Base-by-base conservation (phyloP, 2,888 invertebrate genomes). In the Lasius platythorax region DNA sequence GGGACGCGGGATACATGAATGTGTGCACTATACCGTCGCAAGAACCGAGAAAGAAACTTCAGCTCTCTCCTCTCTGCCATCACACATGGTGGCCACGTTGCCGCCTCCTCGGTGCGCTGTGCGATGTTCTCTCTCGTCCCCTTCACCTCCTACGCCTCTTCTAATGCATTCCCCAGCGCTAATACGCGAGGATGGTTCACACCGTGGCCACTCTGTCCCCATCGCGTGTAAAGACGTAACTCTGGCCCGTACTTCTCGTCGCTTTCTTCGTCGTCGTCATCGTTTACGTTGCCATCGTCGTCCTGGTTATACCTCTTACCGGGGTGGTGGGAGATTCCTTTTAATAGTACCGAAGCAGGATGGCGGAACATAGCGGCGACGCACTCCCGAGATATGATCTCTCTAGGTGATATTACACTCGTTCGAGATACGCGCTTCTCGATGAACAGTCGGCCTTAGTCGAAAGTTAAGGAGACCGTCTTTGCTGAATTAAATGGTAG, bases 61-160 rank as follows among this genome's bases (percentile, higher is more conserved):
- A 86, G 87, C 89, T 88, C 88, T 87, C 43, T 78, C 70, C 87
- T 76, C 85, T 83, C 70, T 84, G 87, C 88, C 92, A 90, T 89
- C 93, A 92, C 93, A 93, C 91, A 93, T 93, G 93, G 93, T 92
- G 92, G 93, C 94, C 94, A 94, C 94, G 93, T 94, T 94, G 93
- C 94, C 93, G 91, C 92, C 92, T 92, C 92, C 91, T 91, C 89
- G 84, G 88, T 87, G 87, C 63, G 46, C 66, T 33, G 83, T 11
- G 40, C 50, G 81, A 84, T 86, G 83, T 83, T 85, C 78, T 85
- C 53, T 70, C 66, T 53, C 66, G 81, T 87, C 87, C 70, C 82
- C 78, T 50, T 30, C 64, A 87, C 88, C 83, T 90, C 89, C 50
- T 37, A n/a, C 70, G 6, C 89, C 86, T 87, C 90, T 88, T 93